Base-by-base conservation (phyloP, 2,113 vertebrate species). In the Eulemur rufifrons region DNA sequence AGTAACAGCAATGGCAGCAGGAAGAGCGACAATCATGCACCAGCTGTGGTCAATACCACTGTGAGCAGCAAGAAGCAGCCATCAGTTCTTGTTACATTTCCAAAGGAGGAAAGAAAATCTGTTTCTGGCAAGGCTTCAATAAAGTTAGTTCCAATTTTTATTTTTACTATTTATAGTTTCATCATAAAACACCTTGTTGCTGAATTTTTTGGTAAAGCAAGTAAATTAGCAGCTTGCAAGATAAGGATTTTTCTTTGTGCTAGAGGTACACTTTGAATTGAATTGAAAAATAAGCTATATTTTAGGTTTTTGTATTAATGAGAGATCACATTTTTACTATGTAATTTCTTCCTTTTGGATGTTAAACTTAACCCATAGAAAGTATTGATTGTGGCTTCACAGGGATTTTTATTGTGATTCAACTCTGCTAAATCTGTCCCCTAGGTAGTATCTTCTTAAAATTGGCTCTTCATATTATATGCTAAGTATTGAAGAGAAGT, bases 1-100 rank as follows among this genome's bases (percentile, higher is more conserved):
- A 99, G 99, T 98, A 99, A 99, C 80, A 99, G 99, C 94, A 99
- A 99, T 98, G 99, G 99, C 98, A 99, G 99, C 98, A 99, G 97
- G 98, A 99, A 98, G 99, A 99, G 98, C 98, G 99, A 97, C 98
- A 99, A 83, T 99, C 99, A 97, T 98, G 89, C 97, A 21, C 91
- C 97, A 77, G 98, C 86, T 96, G 98, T 98, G 98, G 96, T 97
- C 89, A 91, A 95, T 3, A 96, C 96, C 74, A 52, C 98, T 1
- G 97, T 98, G 89, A 97, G 97, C 97, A 99, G 86, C 98, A 99
- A 99, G 98, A 99, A 99, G 96, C 99, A 99, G 71, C 99, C 99
- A 0, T 99, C 99, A 1, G 99, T 99, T 88, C 99, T 98, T 56
- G 99, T 99, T 81, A 98, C 97, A 64, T 99, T 99, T 59, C 98